phyloP scores from a whole-genome alignment of 1,140 invertebrate species.

The roundworm (Caenorhabditis elegans) region DNA sequence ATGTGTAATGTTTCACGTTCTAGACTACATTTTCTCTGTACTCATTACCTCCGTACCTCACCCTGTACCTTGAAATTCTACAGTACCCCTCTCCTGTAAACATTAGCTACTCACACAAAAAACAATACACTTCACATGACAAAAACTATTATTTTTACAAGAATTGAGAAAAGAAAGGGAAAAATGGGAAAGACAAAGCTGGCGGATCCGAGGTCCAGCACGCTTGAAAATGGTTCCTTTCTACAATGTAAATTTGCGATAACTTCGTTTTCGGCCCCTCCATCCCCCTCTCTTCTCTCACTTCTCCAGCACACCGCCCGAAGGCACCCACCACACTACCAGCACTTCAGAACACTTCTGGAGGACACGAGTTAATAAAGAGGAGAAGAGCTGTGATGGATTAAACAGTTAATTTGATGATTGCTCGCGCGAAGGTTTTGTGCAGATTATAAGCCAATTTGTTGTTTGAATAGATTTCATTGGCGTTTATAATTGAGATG shows the following conservation, averaged over 20 bases:
- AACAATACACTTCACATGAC: neutral
- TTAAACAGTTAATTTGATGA: slow-evolving; percentile 25
- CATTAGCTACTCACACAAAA: neutral
- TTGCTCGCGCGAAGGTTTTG: neutral
- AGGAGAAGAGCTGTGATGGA: slow-evolving; percentile 1
- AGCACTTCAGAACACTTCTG: slow-evolving; percentile 15
- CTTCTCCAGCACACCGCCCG: too few species aligned
- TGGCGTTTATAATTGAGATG: neutral
- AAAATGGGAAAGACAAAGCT: slow-evolving; percentile 5
- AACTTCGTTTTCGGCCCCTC: slow-evolving; percentile 23
- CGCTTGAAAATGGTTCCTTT: slow-evolving; percentile 20
- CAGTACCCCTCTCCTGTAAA: too few species aligned
- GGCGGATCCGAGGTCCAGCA: neutral
- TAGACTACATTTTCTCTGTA: too few species aligned
- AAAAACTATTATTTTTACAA: neutral
- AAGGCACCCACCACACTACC: neutral
- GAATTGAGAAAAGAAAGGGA: neutral
- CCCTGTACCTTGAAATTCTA: too few species aligned
- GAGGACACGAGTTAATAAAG: slow-evolving; percentile 22
- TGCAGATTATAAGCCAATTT: slow-evolving; percentile 26
- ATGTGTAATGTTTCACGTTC: too few species aligned
- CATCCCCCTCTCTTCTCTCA: neutral
- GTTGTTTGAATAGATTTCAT: neutral
- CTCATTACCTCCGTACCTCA: too few species aligned
- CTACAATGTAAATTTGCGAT: slow-evolving; percentile 28